A percentile compares a stretch with the other conserved stretches of the same genome.
phyloP scores from a whole-genome alignment of 2,797 vertebrate genomes.

The Sebastes umbrosus region DNA sequence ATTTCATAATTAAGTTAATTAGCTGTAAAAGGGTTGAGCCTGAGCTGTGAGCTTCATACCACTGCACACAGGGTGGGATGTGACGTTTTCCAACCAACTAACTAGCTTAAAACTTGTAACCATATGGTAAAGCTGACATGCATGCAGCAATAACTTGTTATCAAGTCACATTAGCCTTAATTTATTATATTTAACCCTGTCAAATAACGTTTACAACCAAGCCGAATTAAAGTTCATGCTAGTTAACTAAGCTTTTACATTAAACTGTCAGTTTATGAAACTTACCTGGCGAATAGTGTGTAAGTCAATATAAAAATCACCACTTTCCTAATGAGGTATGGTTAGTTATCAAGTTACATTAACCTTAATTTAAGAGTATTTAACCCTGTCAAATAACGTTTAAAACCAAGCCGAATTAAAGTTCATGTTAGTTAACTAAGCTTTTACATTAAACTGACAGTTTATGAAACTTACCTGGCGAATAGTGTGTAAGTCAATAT shows the following conservation, averaged over 20 bases:
- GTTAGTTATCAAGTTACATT: too few relatives aligned
- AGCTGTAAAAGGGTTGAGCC: neutral
- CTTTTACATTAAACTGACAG: neutral
- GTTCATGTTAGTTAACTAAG: neutral
- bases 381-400: neutral
- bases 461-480: neutral
- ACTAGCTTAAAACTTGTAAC: conserved; percentile 8
- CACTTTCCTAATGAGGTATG: too few relatives aligned
- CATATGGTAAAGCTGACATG: conserved; percentile 38
- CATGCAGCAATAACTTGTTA: neutral
- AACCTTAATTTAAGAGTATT: too few relatives aligned
- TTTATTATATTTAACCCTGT: neutral
- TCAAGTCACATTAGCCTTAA: neutral
- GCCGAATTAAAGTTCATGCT: neutral
- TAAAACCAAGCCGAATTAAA: neutral
- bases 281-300: neutral
- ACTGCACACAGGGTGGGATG: neutral
- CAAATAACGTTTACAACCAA: too few relatives aligned
- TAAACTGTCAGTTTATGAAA: neutral
- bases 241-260: neutral
- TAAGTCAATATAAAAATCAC: too few relatives aligned
- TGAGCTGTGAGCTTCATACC: neutral
- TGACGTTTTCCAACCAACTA: neutral
- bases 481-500: too few relatives aligned
- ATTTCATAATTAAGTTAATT: neutral